Evolutionary conservation across 1,140 invertebrate genomes (phyloP), one percentile per base, ranked within the genome.

Genomic region (Plectrocnemia conspersa): DNA sequence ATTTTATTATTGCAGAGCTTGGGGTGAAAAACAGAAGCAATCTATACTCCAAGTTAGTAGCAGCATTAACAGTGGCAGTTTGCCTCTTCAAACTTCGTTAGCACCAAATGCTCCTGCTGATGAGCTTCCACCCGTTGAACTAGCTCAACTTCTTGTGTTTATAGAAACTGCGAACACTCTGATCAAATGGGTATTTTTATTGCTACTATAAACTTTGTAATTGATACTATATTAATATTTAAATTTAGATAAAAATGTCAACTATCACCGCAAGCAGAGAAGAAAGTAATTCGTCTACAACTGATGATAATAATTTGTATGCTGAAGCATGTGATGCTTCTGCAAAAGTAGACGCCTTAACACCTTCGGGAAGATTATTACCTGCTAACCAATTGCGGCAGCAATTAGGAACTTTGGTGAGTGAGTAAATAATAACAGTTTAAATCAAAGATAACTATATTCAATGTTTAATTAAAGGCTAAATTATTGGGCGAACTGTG

Each of bases 21-120:
- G 93, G 93, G 91, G 96, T 65, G 93, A 97, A 69, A 97, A 96
- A 67, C 92, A 94, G 67, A 80, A 72, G 52, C 67, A 72, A 23
- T 50, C 49, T 11, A 32, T 13, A 19, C 15, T 22, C 2, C 41
- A 44, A 36, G 35, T 41, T 19, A 33, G 7, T 23, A 32, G 27
- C 5, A 58, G 58, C 9, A 21, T 58, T 23, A 35, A 35, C 4
- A 29, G 15, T 25, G 25, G 42, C n/a, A 36, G 29, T 35, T 7
- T 22, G 11, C 63, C 65, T 62, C 25, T 66, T 63, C 25, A 65
- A 62, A 23, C 64, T 56, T 49, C 29, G 33, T 53, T 50, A 52
- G 52, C 54, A 42, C 58, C 62, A 9, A 56, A 62, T 13, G 52
- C 61, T 52, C 65, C 69, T 55, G 64, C 68, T 32, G 71, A 77